phyloP scores from a whole-genome alignment of 2,888 invertebrate species.

The Cantharis flavilabris region DNA sequence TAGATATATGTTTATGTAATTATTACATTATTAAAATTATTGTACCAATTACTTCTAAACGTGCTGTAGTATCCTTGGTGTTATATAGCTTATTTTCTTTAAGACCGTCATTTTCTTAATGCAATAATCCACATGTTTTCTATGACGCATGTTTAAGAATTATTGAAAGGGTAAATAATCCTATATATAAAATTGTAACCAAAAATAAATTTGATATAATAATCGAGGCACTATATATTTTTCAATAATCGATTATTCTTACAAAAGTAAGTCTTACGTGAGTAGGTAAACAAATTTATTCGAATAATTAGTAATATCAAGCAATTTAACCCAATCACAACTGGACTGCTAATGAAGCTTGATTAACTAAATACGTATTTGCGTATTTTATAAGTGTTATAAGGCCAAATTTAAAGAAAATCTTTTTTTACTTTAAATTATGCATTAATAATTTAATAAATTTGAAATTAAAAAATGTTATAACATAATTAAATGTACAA shows the following conservation, averaged over 20 bases:
- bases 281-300: neutral
- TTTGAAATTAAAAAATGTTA: neutral
- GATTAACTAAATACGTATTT: neutral
- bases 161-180: neutral
- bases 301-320: neutral
- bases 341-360: slow-evolving; percentile 1
- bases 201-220: neutral
- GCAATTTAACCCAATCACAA: neutral
- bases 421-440: neutral
- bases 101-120: neutral
- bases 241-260: neutral
- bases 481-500: neutral
- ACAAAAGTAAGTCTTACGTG: neutral
- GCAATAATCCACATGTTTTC: neutral
- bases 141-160: neutral
- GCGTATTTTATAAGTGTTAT: neutral
- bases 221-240: neutral
- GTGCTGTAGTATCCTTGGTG: neutral
- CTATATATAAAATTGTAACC: neutral
- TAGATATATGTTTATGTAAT: neutral
- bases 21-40: neutral
- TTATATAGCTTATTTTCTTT: neutral
- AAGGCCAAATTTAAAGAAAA: neutral
- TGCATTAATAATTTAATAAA: neutral
- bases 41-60: neutral